Evolutionary conservation across 2,113 vertebrate species (phyloP), one percentile per base, ranked within the genome.

Genomic region (Sialia sialis): DNA sequence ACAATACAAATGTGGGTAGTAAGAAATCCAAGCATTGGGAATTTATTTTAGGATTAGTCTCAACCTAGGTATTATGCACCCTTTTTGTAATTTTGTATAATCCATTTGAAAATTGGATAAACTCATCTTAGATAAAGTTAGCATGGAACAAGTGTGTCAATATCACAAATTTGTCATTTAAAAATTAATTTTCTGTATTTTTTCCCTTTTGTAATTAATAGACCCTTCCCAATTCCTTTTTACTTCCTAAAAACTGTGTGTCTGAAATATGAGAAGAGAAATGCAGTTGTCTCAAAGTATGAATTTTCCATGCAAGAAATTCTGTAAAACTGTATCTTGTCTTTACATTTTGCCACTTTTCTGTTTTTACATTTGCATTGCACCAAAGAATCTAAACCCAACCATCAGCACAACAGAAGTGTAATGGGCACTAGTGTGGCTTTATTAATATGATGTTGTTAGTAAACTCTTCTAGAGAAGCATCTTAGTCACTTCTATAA

Each of bases 341-440:
- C 60, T 59, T 78, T 39, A 52, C 1, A 1, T 80, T 83, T 66
- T 49, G 23, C 48, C 25, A 23, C 23, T 29, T 11, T n/a, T 46
- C 29, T 38, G 2, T 16, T 73, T 64, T 70, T 36, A 52, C 1
- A 1, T 77, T 84, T 69, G 27, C 16, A 10, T 78, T 17, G 4
- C n/a, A 30, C 49, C 18, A 16, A 66, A 39, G 44, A 77, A 34
- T 26, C 19, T 22, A 62, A 81, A 41, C 19, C 34, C 4, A 39
- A 5, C 32, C 20, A 13, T 48, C 36, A 72, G 12, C 23, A 22
- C 30, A 25, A 13, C 14, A 63, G 44, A 69, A 59, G 9, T 10
- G 8, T 2, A 0, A 0, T 30, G 36, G 46, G 10, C 22, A 2
- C n/a, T 52, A 30, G 13, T 10, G 11, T 25, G 55, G 20, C 38